These are phyloP conservation scores for Ianthella basta DNA, from an alignment of 37 sponge, comb jelly and placozoan species.

Conservation along the genomic window DNA sequence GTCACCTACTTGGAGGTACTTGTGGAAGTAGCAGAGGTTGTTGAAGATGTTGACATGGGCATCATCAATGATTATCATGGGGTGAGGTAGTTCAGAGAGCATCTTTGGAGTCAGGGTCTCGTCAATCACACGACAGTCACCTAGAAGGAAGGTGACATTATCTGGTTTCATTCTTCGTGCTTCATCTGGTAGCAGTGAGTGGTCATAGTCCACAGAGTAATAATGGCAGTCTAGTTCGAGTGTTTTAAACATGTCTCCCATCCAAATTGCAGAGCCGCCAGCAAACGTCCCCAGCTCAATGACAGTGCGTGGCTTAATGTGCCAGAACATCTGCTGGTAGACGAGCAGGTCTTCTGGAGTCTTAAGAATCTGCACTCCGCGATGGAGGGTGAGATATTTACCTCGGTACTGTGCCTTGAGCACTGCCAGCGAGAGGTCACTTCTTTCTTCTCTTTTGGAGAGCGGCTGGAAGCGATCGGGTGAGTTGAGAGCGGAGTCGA, in stretches of 20 bases:
- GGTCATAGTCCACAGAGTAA: constrained; percentile 36
- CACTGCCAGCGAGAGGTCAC: neutral
- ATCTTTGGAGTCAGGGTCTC: constrained; percentile 10
- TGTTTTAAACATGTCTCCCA: constrained; percentile 21
- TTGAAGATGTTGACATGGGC: constrained; percentile 1
- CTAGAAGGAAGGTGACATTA: constrained; percentile 13
- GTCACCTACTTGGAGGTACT: constrained; percentile 20
- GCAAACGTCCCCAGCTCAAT: constrained; percentile 37
- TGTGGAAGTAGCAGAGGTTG: constrained; percentile 24
- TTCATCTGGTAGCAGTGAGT: constrained; percentile 1
- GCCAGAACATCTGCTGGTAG: constrained; percentile 25
- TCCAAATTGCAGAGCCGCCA: constrained; percentile 36
- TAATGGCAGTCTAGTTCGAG: constrained; percentile 2
- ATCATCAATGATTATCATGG: constrained; percentile 20
- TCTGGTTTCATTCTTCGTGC: neutral
- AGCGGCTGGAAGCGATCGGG: constrained; percentile 10
- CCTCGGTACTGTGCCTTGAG: neutral
- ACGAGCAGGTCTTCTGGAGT: neutral
- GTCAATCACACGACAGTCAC: constrained; percentile 3
- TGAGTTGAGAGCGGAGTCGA: too few species aligned
- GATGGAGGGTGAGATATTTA: constrained; percentile 1
- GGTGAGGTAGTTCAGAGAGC: neutral
- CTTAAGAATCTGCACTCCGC: constrained; percentile 6
- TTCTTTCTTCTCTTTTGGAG: neutral
- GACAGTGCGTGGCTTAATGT: constrained; percentile 19